Percentiles rank a stretch among this genome's conserved stretches.
phyloP scores from a whole-genome alignment of 2,797 vertebrate species.

The Limnodromus scolopaceus region DNA sequence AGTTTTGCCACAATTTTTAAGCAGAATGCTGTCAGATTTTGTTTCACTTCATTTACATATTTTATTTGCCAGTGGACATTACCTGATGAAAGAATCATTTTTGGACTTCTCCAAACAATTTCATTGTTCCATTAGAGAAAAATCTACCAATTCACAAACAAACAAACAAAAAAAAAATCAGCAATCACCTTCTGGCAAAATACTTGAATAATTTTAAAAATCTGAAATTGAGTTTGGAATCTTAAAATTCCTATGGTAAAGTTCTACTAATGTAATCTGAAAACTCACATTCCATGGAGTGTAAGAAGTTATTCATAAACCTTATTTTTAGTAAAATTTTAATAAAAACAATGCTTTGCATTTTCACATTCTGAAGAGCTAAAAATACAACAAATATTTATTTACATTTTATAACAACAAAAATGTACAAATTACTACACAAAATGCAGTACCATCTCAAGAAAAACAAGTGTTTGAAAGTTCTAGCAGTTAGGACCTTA shows the following conservation, averaged over 20 bases:
- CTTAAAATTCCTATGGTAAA: neutral
- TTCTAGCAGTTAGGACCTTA: neutral
- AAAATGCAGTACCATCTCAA: constrained; percentile 14
- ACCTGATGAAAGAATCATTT: neutral
- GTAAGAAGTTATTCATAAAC: constrained; percentile 30
- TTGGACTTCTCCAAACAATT: neutral
- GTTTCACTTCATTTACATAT: neutral
- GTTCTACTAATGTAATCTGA: neutral
- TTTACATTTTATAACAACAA: constrained; percentile 47
- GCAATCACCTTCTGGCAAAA: neutral
- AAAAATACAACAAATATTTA: constrained; percentile 27
- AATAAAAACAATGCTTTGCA: constrained; percentile 24
- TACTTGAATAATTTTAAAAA: neutral
- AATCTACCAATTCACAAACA: neutral
- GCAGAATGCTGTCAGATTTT: neutral
- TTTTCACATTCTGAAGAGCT: constrained; percentile 38
- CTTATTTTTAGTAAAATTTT: constrained; percentile 36
- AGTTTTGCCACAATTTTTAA: neutral
- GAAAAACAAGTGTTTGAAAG: neutral
- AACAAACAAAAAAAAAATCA: neutral
- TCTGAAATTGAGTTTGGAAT: neutral
- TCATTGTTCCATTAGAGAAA: neutral
- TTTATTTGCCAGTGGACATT: neutral
- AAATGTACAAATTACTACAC: constrained; percentile 30
- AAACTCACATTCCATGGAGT: neutral